A percentile compares a stretch with the other conserved stretches of the same genome.
Evolutionary conservation across 1,140 invertebrate species (phyloP).

Genomic region (Sinonovacula constricta): DNA sequence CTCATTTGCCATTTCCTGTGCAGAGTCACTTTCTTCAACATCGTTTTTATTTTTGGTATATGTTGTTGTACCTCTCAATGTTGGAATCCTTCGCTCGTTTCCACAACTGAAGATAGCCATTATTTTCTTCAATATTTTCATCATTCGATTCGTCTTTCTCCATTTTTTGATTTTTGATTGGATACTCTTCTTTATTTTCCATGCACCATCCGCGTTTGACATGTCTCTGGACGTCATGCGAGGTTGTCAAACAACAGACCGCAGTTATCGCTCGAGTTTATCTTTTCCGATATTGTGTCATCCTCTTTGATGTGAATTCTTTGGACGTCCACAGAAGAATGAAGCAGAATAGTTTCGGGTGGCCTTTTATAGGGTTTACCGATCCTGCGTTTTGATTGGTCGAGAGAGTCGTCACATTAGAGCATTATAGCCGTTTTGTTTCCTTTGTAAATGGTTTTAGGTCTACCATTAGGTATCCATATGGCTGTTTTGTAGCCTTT

Average conservation of each 20-base stretch:
- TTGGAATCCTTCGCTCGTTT: background rate
- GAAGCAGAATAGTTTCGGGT: background rate
- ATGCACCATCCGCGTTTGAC: background rate
- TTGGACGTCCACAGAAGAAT: background rate
- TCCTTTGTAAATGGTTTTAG: background rate
- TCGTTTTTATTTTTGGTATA: background rate
- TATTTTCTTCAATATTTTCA: background rate
- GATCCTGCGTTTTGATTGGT: background rate
- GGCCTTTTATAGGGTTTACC: background rate
- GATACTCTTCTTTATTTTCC: background rate
- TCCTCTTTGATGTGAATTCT: background rate
- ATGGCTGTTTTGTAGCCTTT: background rate
- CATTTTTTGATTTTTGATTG: background rate
- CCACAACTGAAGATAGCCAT: background rate
- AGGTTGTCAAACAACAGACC: background rate
- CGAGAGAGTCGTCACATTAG: background rate
- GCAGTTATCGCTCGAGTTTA: background rate
- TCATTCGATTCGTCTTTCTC: background rate
- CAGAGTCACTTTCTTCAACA: background rate
- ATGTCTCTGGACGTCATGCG: background rate
- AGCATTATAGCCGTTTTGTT: background rate
- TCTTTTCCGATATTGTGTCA: background rate
- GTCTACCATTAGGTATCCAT: background rate
- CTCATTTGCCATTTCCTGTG: background rate
- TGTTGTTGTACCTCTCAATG: background rate